These are phyloP conservation scores for Tubiluchus corallicola DNA, from an alignment of 2,888 invertebrate species.

Conservation along the genomic window DNA sequence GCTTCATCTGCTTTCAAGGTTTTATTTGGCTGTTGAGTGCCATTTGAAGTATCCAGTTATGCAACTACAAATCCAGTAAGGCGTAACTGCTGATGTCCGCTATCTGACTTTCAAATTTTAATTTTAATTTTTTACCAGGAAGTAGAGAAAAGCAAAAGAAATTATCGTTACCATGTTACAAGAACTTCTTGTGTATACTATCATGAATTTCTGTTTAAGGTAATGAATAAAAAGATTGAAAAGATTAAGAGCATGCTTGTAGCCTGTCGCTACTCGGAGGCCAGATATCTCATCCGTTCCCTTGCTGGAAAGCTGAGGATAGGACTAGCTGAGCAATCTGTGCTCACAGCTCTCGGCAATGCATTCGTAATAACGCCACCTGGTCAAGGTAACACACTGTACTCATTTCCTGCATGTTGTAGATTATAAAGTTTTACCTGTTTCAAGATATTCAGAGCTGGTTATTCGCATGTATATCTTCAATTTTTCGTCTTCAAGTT, in stretches of 20 bases:
- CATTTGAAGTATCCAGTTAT: neutral
- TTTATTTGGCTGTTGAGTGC: neutral
- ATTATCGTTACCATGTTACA: too few species aligned
- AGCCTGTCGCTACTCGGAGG: slow-evolving; percentile 69
- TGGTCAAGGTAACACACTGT: slow-evolving; percentile 36
- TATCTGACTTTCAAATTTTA: too few species aligned
- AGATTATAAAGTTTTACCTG: slow-evolving; percentile 21
- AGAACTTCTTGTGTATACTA: too few species aligned
- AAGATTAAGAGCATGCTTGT: slow-evolving; percentile 81
- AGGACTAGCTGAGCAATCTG: slow-evolving; percentile 88
- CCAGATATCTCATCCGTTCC: slow-evolving; percentile 71
- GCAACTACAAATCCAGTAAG: too few species aligned
- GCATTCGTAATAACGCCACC: slow-evolving; percentile 63
- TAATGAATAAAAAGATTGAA: slow-evolving; percentile 55
- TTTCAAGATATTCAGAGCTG: slow-evolving; percentile 36
- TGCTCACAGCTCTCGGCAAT: slow-evolving; percentile 69
- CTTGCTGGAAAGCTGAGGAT: slow-evolving; percentile 83
- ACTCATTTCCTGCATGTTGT: neutral
- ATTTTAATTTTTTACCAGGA: too few species aligned
- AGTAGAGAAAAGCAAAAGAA: too few species aligned
- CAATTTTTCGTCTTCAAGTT: too few species aligned
- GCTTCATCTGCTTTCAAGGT: neutral
- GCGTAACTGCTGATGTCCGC: too few species aligned
- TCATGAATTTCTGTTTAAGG: slow-evolving; percentile 19
- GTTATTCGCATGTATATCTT: slow-evolving; percentile 5